phyloP scores from a whole-genome alignment of 2,888 invertebrate genomes.

The Bembecia ichneumoniformis region DNA sequence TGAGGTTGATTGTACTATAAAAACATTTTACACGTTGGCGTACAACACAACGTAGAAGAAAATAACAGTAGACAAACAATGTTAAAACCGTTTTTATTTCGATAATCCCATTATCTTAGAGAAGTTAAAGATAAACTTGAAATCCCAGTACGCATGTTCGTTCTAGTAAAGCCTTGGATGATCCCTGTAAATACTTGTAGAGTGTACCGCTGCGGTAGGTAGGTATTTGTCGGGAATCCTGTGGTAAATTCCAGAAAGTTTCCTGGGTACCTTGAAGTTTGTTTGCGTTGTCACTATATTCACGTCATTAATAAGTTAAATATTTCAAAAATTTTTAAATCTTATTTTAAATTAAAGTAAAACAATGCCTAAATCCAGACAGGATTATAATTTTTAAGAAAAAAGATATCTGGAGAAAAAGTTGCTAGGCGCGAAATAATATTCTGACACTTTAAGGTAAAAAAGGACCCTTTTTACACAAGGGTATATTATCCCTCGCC shows the following conservation, averaged over 20 bases:
- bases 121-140: background rate
- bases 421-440: no score
- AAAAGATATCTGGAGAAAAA: no score
- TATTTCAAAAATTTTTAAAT: no score
- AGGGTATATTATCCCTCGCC: no score
- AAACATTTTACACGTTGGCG: no score
- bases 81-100: background rate
- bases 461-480: no score
- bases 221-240: slow-evolving; percentile 39
- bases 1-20: no score
- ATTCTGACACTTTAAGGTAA: no score
- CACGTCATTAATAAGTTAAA: background rate
- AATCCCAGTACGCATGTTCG: background rate
- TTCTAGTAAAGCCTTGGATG: slow-evolving; percentile 20
- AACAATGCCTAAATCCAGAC: no score
- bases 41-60: no score
- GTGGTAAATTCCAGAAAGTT: slow-evolving; percentile 35
- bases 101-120: background rate
- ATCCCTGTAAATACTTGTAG: slow-evolving; percentile 36
- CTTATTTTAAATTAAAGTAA: no score
- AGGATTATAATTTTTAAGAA: no score
- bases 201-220: slow-evolving; percentile 53
- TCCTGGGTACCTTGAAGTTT: slow-evolving; percentile 27
- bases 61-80: background rate
- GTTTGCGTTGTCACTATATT: slow-evolving; percentile 21